Base-by-base conservation (phyloP, 2,797 vertebrate genomes). In the Mormyrus hasselquistii region DNA sequence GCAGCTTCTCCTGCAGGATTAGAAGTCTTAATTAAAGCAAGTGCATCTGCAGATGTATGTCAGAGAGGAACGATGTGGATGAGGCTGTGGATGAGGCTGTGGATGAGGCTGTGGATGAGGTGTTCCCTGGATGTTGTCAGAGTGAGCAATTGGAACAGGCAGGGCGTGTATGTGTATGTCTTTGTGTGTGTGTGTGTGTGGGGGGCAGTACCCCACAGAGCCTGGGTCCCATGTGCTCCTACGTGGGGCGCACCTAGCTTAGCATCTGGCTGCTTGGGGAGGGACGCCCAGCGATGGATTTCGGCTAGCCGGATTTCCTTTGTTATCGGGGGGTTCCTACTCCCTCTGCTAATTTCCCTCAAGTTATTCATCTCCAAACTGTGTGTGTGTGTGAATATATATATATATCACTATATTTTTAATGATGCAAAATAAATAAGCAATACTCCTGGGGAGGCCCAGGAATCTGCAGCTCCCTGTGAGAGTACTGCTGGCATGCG, bases 391-490 rank as follows among this genome's bases (percentile, higher is more conserved):
- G 5, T 59, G 94, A 95, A 95, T 95, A 94, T 95, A 95, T 95
- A 95, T 96, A 95, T 95, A 95, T 96, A 94, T 96, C 95, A 96
- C 96, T 96, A 95, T 96, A 96, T 96, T 96, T 96, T 96, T 96
- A 96, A 96, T 96, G 96, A 96, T 95, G 95, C 95, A 95, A 95
- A 96, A 95, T 95, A 95, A 95, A 96, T 95, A 96, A 95, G 94
- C 92, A 94, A 95, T 94, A 94, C 95, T 95, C 94, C 92, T 29
- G 95, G 95, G 96, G 96, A 91, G 91, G 90, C 91, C 92, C 93
- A 93, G 93, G 92, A 94, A 94, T 95, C 93, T 94, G 91, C 94
- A 95, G 95, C 95, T 96, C 95, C 95, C 95, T 94, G 93, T 93
- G 93, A 95, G 93, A 93, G 93, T 95, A 95, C 96, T 96, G 94